These are phyloP conservation scores for Condylura cristata DNA, from an alignment of 2,113 vertebrate species.

Conservation along the genomic window DNA sequence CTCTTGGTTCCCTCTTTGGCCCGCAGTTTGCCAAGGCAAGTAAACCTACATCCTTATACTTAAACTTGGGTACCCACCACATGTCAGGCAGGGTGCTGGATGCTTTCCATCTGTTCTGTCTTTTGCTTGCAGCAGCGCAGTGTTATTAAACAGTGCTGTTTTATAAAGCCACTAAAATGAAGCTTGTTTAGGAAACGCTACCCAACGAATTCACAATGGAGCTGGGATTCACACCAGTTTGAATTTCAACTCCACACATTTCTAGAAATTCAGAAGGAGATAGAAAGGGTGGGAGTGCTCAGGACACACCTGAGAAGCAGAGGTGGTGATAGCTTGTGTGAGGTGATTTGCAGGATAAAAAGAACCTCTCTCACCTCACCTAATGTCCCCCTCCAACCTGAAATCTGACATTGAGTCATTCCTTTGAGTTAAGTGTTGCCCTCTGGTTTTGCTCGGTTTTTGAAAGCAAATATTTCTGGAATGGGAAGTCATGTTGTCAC, in stretches of 20 bases:
- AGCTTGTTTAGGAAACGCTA: constrained; percentile 6
- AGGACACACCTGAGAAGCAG: not conserved
- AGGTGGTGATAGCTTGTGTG: not conserved
- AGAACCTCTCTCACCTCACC: not conserved
- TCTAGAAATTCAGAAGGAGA: constrained; percentile 47
- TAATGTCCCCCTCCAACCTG: not conserved
- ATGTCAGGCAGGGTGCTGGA: not conserved
- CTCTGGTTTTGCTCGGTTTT: constrained; percentile 24
- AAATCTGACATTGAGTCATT: not conserved
- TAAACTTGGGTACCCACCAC: not conserved
- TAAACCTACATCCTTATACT: not conserved
- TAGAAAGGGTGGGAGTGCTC: not conserved
- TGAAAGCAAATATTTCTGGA: constrained; percentile 45
- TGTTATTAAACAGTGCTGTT: constrained; percentile 20
- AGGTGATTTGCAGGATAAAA: not conserved
- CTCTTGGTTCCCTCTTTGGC: not conserved
- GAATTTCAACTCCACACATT: not conserved
- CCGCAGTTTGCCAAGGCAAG: not conserved
- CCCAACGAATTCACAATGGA: not conserved
- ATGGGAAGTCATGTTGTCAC: constrained; percentile 54
- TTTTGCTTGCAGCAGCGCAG: not conserved
- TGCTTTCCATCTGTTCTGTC: not conserved
- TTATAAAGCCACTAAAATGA: constrained; percentile 1
- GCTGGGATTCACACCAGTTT: not conserved
- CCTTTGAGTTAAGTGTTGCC: not conserved